Evolutionary conservation across 2,888 invertebrate species (phyloP).

Genomic region (Leptinotarsa rubiginosa): DNA sequence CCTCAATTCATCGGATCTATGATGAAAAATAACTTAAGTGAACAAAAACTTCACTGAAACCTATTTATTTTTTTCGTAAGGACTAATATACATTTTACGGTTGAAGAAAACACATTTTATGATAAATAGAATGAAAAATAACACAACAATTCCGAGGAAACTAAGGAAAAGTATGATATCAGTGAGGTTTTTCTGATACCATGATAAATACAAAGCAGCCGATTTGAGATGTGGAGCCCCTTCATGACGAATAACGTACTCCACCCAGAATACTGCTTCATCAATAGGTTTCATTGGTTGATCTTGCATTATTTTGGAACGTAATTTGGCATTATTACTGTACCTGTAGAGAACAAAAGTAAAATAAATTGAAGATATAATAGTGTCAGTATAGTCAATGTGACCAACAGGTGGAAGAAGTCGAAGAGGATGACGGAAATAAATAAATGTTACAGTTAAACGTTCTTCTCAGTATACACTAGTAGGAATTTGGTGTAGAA

Average conservation of each 20-base stretch:
- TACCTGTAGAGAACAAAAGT: slow-evolving; percentile 34
- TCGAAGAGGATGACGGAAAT: no score
- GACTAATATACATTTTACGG: not conserved
- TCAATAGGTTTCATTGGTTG: slow-evolving; percentile 37
- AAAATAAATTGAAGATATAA: no score
- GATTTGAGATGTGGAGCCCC: slow-evolving; percentile 40
- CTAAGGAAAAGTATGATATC: slow-evolving; percentile 33
- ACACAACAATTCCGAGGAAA: not conserved
- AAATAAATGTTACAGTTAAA: no score
- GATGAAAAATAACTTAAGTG: no score
- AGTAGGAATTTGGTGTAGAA: no score
- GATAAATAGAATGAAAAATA: not conserved
- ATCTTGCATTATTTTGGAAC: slow-evolving; percentile 37
- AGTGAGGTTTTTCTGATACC: slow-evolving; percentile 42
- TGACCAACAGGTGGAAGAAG: no score
- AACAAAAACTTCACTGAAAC: no score
- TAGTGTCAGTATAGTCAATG: no score
- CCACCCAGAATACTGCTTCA: slow-evolving; percentile 45
- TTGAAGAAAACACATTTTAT: not conserved
- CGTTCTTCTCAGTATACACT: no score
- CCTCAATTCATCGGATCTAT: no score
- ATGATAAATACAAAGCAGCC: slow-evolving; percentile 38
- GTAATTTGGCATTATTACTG: slow-evolving; percentile 30
- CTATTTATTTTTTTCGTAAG: not conserved
- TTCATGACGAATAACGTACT: slow-evolving; percentile 38